These are phyloP conservation scores for Gryllus bimaculatus DNA, from an alignment of 1,140 invertebrate species.

Conservation along the genomic window DNA sequence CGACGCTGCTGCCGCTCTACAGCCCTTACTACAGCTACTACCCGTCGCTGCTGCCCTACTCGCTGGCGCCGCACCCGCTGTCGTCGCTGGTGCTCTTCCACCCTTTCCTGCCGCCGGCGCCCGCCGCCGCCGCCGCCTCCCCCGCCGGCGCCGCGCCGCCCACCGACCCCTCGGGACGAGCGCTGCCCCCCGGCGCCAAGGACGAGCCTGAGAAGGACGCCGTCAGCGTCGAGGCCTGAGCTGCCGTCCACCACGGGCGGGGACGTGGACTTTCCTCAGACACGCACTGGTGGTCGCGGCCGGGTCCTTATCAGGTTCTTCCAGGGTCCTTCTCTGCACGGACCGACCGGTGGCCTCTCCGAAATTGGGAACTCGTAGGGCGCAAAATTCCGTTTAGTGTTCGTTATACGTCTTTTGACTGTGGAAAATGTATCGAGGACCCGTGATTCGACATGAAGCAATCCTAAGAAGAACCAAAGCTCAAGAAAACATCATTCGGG, in stretches of 20 bases:
- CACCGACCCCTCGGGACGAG: background rate
- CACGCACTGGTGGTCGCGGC: background rate
- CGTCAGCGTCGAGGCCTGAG: conserved; percentile 6
- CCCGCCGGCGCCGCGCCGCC: background rate
- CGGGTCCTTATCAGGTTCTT: too few relatives aligned
- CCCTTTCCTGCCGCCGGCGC: background rate
- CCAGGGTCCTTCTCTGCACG: too few relatives aligned
- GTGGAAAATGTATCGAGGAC: background rate
- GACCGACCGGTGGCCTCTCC: background rate
- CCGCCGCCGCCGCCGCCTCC: background rate
- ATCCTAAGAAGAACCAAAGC: too few relatives aligned
- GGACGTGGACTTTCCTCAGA: background rate
- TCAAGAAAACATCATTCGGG: too few relatives aligned
- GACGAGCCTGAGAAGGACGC: conserved; percentile 12
- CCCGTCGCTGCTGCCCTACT: conserved; percentile 6
- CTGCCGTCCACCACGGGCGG: too few relatives aligned
- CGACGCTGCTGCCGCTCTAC: background rate
- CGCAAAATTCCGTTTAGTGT: background rate
- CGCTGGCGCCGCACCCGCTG: background rate
- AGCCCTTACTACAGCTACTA: conserved; percentile 1
- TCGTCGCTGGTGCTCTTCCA: background rate
- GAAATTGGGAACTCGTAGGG: background rate
- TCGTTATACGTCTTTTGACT: background rate
- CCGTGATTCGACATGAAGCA: too few relatives aligned
- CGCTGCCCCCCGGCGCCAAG: background rate